Percentiles rank a stretch among this genome's conserved stretches.
These are phyloP conservation scores for Nephrotoma guestfalica DNA, from an alignment of 2,888 invertebrate genomes.

Conservation along the genomic window DNA sequence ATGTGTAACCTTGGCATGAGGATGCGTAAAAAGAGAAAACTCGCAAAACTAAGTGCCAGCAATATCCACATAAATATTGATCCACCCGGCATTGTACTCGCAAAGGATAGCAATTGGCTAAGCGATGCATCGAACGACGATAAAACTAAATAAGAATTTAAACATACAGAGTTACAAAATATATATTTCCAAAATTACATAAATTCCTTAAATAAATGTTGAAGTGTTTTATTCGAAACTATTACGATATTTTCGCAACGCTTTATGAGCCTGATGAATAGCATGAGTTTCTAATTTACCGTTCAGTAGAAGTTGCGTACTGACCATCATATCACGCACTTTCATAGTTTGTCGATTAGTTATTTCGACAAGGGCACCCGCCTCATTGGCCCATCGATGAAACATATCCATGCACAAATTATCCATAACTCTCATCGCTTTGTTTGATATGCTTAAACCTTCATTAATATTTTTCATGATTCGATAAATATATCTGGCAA, in stretches of 20 bases:
- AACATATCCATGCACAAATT: neutral
- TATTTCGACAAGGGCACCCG: neutral
- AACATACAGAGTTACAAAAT: neutral
- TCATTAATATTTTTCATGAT: neutral
- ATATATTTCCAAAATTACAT: neutral
- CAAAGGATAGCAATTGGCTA: neutral
- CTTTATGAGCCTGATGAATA: neutral
- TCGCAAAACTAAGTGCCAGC: conserved; percentile 9
- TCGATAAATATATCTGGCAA: neutral
- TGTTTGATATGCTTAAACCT: neutral
- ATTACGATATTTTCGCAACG: neutral
- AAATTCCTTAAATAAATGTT: neutral
- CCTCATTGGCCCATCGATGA: neutral
- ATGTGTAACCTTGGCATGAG: conserved; percentile 35
- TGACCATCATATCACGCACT: neutral
- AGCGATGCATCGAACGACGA: neutral
- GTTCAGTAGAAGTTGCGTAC: neutral
- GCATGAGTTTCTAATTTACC: neutral
- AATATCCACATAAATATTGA: neutral
- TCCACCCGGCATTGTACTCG: neutral
- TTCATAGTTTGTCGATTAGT: neutral
- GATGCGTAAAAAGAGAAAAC: conserved; percentile 23
- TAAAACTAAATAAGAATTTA: neutral
- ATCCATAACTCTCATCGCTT: neutral
- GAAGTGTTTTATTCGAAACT: neutral